Evolutionary conservation across 2,113 vertebrate genomes (phyloP).

Genomic region (Gallinago media): DNA sequence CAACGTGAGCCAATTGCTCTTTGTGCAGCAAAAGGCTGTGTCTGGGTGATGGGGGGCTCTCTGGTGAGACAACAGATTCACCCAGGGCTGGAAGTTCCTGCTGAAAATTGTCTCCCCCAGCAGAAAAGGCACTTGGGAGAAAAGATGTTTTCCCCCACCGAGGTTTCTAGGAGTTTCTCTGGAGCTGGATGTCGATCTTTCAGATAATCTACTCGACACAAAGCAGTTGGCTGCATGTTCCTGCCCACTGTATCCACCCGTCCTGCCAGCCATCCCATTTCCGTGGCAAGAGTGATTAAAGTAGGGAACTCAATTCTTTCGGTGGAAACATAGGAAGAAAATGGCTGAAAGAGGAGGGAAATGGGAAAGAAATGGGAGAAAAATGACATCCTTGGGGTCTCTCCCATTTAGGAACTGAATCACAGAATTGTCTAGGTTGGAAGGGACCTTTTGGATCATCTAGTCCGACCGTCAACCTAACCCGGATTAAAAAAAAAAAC

Average conservation of each 20-base stretch:
- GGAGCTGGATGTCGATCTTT: background rate
- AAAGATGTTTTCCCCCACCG: rapidly evolving
- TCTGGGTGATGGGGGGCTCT: background rate
- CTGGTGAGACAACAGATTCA: rapidly evolving
- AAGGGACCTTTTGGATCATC: no score
- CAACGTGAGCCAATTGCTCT: rapidly evolving
- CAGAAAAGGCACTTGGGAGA: background rate
- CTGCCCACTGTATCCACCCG: rapidly evolving
- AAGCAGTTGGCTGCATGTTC: rapidly evolving
- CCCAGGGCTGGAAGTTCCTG: background rate
- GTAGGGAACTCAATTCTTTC: background rate
- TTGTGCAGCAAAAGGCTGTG: rapidly evolving
- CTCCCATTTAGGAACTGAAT: background rate
- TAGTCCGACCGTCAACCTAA: no score
- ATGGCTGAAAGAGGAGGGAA: background rate
- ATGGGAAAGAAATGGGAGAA: background rate
- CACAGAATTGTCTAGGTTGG: no score
- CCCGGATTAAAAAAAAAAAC: no score
- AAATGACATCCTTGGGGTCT: rapidly evolving
- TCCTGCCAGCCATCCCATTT: background rate
- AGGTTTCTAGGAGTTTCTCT: background rate
- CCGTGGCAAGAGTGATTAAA: background rate
- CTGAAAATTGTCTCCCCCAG: background rate
- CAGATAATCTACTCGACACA: background rate
- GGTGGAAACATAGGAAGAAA: background rate